These are phyloP conservation scores for Sebastes nivosus DNA, from an alignment of 2,797 vertebrate genomes.

Conservation along the genomic window DNA sequence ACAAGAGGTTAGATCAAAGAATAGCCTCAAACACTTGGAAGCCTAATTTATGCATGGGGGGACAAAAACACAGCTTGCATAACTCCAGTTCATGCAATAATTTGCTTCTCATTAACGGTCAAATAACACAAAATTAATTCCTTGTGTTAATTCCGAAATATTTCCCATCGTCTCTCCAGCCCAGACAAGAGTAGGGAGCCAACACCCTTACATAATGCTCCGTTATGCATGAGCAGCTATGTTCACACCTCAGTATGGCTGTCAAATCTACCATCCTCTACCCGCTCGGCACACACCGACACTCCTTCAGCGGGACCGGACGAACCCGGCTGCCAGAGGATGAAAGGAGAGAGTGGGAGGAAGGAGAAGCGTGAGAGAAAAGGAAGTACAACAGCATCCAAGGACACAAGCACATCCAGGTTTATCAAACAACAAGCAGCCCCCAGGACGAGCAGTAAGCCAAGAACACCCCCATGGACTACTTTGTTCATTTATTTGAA, in stretches of 20 bases:
- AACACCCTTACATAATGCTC: slow-evolving; percentile 57
- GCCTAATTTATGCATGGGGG: slow-evolving; percentile 25
- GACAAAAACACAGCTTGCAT: background rate
- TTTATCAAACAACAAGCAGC: slow-evolving; percentile 54
- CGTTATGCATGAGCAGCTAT: slow-evolving; percentile 52
- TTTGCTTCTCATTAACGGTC: slow-evolving; percentile 21
- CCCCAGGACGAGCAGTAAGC: slow-evolving; percentile 18
- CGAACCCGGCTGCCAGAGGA: slow-evolving; percentile 54
- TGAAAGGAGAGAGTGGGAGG: slow-evolving; percentile 35
- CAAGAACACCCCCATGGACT: slow-evolving; percentile 33
- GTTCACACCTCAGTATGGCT: slow-evolving; percentile 70
- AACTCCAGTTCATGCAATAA: slow-evolving; percentile 2
- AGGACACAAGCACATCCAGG: slow-evolving; percentile 55
- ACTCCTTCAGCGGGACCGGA: slow-evolving; percentile 48
- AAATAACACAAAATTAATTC: background rate
- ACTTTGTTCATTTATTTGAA: slow-evolving; percentile 35
- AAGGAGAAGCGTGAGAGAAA: slow-evolving; percentile 14
- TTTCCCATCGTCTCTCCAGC: background rate
- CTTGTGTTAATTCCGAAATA: background rate
- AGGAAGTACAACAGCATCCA: slow-evolving; percentile 59
- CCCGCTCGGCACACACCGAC: slow-evolving; percentile 43
- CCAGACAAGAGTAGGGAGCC: background rate
- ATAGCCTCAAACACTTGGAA: slow-evolving; percentile 17
- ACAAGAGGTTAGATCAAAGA: slow-evolving; percentile 53
- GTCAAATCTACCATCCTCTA: slow-evolving; percentile 59